phyloP scores from a whole-genome alignment of 1,140 invertebrate species.

The Conopomorpha cramerella region DNA sequence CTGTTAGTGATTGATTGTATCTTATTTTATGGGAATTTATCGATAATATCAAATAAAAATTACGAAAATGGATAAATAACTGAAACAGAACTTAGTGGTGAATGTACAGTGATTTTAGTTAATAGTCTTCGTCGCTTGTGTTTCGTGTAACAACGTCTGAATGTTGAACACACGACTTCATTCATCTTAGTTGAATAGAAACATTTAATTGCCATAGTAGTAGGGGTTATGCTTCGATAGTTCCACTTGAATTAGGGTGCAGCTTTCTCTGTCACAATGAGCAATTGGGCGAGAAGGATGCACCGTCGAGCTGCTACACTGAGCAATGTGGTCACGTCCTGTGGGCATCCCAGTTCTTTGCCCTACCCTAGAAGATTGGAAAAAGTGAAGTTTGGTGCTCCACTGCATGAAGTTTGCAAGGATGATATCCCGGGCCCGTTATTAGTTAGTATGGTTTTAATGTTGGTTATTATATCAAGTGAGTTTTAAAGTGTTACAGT shows the following conservation, averaged over 20 bases:
- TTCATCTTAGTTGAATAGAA: too few relatives aligned
- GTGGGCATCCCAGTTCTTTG: constrained; percentile 72
- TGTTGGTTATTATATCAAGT: constrained; percentile 4
- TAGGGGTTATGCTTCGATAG: background rate
- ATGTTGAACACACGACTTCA: too few relatives aligned
- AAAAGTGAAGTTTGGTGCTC: constrained; percentile 92
- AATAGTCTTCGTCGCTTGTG: too few relatives aligned
- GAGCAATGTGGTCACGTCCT: constrained; percentile 87
- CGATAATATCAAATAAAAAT: too few relatives aligned
- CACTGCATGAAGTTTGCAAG: constrained; percentile 88
- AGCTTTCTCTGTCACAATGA: constrained; percentile 64
- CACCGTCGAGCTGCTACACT: constrained; percentile 85
- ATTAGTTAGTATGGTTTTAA: constrained; percentile 68
- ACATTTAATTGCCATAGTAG: too few relatives aligned
- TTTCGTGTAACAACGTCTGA: too few relatives aligned
- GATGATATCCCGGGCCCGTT: constrained; percentile 91
- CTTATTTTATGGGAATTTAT: too few relatives aligned
- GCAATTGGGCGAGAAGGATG: constrained; percentile 88
- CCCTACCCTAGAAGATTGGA: constrained; percentile 83
- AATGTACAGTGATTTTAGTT: too few relatives aligned
- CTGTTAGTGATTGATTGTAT: too few relatives aligned
- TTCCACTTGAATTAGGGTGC: background rate
- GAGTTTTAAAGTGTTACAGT: constrained; percentile 5
- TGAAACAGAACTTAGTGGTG: too few relatives aligned
- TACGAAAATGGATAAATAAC: too few relatives aligned